Conservation (phyloP, 2,113 vertebrate genomes). For the Neomonachus schauinslandi region DNA sequence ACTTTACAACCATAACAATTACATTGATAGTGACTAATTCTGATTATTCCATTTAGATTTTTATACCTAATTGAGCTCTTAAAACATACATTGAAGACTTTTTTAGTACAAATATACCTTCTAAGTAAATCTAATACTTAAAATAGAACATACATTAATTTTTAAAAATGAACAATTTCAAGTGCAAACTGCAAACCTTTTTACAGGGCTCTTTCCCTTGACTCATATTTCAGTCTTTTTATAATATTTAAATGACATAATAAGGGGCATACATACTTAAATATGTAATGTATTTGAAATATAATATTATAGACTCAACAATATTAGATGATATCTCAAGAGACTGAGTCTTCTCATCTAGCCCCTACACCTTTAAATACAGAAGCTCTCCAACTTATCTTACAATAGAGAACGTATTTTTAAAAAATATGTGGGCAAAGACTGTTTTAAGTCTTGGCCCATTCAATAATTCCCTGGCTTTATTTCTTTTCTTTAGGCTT, state of each 20-base stretch:
- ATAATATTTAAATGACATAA: neutral
- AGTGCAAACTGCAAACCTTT: neutral
- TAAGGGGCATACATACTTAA: neutral
- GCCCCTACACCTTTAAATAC: neutral
- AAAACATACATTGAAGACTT: neutral
- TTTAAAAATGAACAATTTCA: constrained; percentile 14
- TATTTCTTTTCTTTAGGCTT: neutral
- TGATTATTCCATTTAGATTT: constrained; percentile 56
- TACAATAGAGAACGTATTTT: neutral
- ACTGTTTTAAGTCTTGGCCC: neutral
- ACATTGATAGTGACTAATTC: constrained; percentile 62
- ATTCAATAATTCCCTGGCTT: neutral
- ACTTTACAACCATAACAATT: constrained; percentile 62
- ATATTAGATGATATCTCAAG: neutral
- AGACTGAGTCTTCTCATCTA: neutral
- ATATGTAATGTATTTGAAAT: neutral
- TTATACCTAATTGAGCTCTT: constrained; percentile 13
- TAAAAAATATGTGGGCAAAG: neutral
- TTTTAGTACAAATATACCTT: neutral
- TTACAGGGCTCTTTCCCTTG: neutral
- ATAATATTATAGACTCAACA: neutral
- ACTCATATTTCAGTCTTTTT: neutral
- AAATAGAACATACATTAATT: neutral
- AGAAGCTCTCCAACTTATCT: neutral
- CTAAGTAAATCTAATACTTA: constrained; percentile 23